Evolutionary conservation across 2,113 vertebrate species (phyloP), one percentile per base, ranked within the genome.

Genomic region (Vulpes lagopus): DNA sequence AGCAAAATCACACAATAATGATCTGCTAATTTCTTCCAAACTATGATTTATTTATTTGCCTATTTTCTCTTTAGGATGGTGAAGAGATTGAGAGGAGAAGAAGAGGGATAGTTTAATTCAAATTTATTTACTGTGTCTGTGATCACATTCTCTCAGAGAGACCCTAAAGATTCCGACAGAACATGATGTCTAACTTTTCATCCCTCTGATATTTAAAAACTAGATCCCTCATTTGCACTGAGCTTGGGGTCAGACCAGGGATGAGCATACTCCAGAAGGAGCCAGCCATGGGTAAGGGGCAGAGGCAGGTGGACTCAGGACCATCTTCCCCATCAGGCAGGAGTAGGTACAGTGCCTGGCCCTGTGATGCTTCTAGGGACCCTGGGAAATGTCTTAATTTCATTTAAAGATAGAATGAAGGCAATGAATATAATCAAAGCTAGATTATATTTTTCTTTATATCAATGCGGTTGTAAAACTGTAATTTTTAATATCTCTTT

Each of bases 241-340:
- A 16, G 20, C 10, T 8, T 76, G 43, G n/a, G n/a, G n/a, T 32
- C 82, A 69, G 73, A 53, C 17, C 2, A 59, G 25, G 65, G 57
- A 27, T n/a, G 14, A 3, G 53, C 35, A 7, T 38, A 8, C 20
- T 4, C 19, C 20, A 11, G 88, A 79, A 69, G 30, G 59, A 51
- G 51, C 30, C 38, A 15, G 49, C 3, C 0, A 1, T 2, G 5
- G 43, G 10, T 38, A 8, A 32, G 76, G n/a, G 25, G 43, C 7
- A 1, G 64, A 67, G 38, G 30, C 11, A 7, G 53, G 16, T 2
- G 43, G 5, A 22, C 32, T 49, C 8, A 8, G 79, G 51, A 5
- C 15, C 0, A 11, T 2, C 17, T 19, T 55, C 27, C 25, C 35
- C 3, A 1, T 7, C 2, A 0, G 1, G 17, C 14, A 11, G 14